Conservation (phyloP, 2,888 invertebrate species). For the Dicycla oo region DNA sequence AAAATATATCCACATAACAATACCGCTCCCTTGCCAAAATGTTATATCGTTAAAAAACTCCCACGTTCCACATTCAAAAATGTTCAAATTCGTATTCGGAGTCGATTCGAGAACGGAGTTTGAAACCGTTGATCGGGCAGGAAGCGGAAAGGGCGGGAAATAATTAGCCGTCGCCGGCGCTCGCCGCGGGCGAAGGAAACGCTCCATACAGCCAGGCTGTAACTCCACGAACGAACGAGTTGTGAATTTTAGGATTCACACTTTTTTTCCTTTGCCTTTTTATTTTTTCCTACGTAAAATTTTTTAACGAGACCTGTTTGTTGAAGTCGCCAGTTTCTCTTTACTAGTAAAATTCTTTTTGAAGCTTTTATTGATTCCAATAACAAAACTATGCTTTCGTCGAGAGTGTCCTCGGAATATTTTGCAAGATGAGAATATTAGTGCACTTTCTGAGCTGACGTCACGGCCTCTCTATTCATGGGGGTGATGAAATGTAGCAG, state of each 20-base stretch:
- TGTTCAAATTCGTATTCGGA: constrained; percentile 66
- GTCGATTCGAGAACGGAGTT: constrained; percentile 60
- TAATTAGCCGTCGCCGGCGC: constrained; percentile 82
- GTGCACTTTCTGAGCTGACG: no score
- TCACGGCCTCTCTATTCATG: neutral
- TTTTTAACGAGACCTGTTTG: constrained; percentile 60
- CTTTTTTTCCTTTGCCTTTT: constrained; percentile 57
- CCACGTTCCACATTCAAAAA: constrained; percentile 65
- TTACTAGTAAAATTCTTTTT: constrained; percentile 8
- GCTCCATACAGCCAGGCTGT: constrained; percentile 74
- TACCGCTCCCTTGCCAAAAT: constrained; percentile 1
- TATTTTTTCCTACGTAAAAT: constrained; percentile 26
- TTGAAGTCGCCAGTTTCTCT: constrained; percentile 25
- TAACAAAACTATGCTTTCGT: neutral
- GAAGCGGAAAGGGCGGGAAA: constrained; percentile 86
- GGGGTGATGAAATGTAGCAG: neutral
- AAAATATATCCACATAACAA: neutral
- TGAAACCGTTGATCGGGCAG: constrained; percentile 74
- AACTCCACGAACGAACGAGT: constrained; percentile 69
- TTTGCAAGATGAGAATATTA: neutral
- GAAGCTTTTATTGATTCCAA: constrained; percentile 37
- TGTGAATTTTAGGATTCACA: constrained; percentile 67
- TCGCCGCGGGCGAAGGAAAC: constrained; percentile 80
- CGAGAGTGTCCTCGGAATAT: neutral
- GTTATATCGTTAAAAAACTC: constrained; percentile 55